These are phyloP conservation scores for Nothura maculosa DNA, from an alignment of 2,797 vertebrate species.

Conservation along the genomic window DNA sequence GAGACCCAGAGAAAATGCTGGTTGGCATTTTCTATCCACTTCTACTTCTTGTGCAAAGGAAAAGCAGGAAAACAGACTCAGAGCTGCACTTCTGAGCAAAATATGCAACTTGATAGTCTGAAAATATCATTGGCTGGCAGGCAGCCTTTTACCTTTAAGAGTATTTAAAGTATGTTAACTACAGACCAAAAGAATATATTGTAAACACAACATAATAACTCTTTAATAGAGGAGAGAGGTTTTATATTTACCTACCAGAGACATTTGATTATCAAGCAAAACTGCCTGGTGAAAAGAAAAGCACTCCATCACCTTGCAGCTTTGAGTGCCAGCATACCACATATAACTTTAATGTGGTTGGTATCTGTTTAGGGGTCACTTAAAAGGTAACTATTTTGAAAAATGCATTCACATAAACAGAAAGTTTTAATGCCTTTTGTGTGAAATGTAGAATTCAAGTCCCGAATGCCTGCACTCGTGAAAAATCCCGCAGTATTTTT, in stretches of 20 bases:
- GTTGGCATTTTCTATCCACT: background rate
- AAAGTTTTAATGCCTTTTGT: constrained; percentile 30
- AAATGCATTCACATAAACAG: constrained; percentile 3
- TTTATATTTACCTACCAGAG: constrained; percentile 77
- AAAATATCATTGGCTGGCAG: constrained; percentile 76
- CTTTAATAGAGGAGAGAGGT: constrained; percentile 44
- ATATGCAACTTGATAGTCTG: constrained; percentile 40
- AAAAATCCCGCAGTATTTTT: constrained; percentile 36
- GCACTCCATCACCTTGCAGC: constrained; percentile 70
- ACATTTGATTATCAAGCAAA: constrained; percentile 74
- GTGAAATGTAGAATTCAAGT: background rate
- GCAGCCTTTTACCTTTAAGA: constrained; percentile 70
- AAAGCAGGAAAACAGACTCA: constrained; percentile 44
- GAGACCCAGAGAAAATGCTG: background rate
- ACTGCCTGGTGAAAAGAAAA: constrained; percentile 72
- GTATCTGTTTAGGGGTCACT: constrained; percentile 35
- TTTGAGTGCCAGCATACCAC: constrained; percentile 72
- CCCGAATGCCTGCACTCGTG: background rate
- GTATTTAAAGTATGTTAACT: constrained; percentile 78
- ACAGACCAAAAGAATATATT: constrained; percentile 74
- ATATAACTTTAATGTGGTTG: constrained; percentile 48
- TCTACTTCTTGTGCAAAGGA: background rate
- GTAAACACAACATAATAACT: constrained; percentile 73
- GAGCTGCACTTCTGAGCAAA: constrained; percentile 60
- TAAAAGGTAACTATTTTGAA: constrained; percentile 50